Conservation (phyloP, 2,113 vertebrate species). For the Acrocephalus kingi region DNA sequence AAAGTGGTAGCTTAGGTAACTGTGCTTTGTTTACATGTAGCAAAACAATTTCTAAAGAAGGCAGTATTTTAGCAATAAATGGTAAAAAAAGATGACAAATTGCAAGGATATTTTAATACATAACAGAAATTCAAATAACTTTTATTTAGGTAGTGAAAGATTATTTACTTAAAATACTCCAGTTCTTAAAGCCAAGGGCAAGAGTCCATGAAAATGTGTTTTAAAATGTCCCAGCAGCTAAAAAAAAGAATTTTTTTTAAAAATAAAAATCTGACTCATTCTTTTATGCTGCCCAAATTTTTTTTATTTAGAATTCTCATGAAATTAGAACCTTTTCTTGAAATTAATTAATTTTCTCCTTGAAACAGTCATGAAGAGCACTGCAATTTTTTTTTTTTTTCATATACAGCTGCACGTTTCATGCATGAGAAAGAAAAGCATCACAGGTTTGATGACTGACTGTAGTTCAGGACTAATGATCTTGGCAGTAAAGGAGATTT, state of each 20-base stretch:
- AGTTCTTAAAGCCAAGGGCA: not conserved
- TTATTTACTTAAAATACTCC: not conserved
- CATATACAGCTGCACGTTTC: not conserved
- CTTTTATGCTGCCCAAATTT: not conserved
- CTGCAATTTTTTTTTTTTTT: not conserved
- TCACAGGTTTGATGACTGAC: not conserved
- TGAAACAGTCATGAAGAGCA: not conserved
- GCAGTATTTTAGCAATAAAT: not conserved
- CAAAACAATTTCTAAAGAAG: not conserved
- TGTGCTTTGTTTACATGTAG: constrained; percentile 12
- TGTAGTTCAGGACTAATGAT: not conserved
- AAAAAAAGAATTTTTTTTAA: not conserved
- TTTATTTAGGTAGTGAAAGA: not conserved
- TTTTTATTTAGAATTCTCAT: not conserved
- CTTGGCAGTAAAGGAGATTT: not conserved
- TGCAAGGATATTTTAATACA: not conserved
- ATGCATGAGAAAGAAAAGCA: not conserved
- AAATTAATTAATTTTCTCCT: not conserved
- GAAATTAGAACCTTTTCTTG: not conserved
- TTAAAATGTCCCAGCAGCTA: not conserved
- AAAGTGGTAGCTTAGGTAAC: not conserved
- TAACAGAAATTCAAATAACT: not conserved
- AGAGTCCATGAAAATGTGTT: not conserved
- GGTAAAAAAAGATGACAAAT: not conserved
- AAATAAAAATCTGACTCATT: not conserved